Evolutionary conservation across 2,113 vertebrate species (phyloP), one percentile per base, ranked within the genome.

Genomic region (Alaudala cheleensis): DNA sequence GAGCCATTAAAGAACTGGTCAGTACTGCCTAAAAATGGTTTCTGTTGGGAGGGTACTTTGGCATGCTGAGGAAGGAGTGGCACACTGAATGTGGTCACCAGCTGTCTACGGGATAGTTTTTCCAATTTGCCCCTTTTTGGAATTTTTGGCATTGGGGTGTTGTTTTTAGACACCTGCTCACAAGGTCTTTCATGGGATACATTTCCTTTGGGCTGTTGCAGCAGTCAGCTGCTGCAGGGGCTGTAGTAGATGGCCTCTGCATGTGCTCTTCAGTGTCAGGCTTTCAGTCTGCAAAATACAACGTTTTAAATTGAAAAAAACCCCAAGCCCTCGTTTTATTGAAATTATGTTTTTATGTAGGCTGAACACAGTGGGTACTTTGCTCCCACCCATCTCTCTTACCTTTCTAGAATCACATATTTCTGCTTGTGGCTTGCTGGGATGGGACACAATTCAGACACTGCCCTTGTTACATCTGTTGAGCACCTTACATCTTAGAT

Each of bases 171-270:
- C 3, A 4, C 28, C 25, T 83, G 23, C 11, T 49, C 11, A 18
- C 15, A 8, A 65, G 18, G 14, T 49, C 16, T 69, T 42, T 57
- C 70, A 37, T 0, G 0, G 19, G 10, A 12, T 47, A 1, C 5
- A 4, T 54, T 58, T 58, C 18, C 53, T 82, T 61, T 8, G n/a
- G 45, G 17, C 56, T 33, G 3, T 6, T 29, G 34, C 29, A 60
- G 33, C 39, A 31, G 20, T 3, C 10, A 22, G 28, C 49, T 54
- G 12, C 33, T 57, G 28, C 57, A 51, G 37, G 31, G 37, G 13
- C 45, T 53, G 16, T 21, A 18, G 19, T 3, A 24, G 25, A 12
- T 42, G 67, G 16, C 12, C 15, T 33, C 19, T 70, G n/a, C 22
- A 7, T 2, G 1, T n/a, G 20, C n/a, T 62, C 8, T 58, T 37